These are phyloP conservation scores for Neoniphon sammara DNA, from an alignment of 2,797 vertebrate genomes.

Conservation along the genomic window DNA sequence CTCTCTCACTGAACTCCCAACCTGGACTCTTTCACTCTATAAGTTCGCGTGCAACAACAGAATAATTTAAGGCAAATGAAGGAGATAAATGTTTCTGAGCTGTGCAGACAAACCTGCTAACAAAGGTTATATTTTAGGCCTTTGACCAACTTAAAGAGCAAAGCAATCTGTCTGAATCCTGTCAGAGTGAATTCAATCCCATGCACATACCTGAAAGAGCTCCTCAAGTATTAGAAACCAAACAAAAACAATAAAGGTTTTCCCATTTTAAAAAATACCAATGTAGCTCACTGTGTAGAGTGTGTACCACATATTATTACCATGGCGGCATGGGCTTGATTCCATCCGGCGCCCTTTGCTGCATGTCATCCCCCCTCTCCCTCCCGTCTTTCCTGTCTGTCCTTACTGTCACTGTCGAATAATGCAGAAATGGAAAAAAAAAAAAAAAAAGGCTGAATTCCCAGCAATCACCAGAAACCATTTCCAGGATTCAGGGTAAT, in stretches of 20 bases:
- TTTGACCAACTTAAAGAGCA: too few species aligned
- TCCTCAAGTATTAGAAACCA: conserved; percentile 3
- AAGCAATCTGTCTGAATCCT: background rate
- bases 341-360: too few species aligned
- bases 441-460: conserved; percentile 21
- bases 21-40: too few species aligned
- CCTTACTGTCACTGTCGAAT: too few species aligned
- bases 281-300: too few species aligned
- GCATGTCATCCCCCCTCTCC: too few species aligned
- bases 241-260: conserved; percentile 11
- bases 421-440: too few species aligned
- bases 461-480: conserved; percentile 26
- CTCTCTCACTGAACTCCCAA: background rate
- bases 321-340: too few species aligned
- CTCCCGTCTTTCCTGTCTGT: too few species aligned
- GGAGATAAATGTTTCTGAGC: conserved; percentile 16
- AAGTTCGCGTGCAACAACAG: too few species aligned
- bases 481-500: conserved; percentile 4
- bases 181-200: background rate
- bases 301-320: too few species aligned
- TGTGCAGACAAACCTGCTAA: conserved; percentile 12
- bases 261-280: conserved; percentile 18
- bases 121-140: background rate
- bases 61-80: too few species aligned
- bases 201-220: background rate